Evolutionary conservation across 1,140 invertebrate genomes (phyloP).

Genomic region (Berghia stephanieae): DNA sequence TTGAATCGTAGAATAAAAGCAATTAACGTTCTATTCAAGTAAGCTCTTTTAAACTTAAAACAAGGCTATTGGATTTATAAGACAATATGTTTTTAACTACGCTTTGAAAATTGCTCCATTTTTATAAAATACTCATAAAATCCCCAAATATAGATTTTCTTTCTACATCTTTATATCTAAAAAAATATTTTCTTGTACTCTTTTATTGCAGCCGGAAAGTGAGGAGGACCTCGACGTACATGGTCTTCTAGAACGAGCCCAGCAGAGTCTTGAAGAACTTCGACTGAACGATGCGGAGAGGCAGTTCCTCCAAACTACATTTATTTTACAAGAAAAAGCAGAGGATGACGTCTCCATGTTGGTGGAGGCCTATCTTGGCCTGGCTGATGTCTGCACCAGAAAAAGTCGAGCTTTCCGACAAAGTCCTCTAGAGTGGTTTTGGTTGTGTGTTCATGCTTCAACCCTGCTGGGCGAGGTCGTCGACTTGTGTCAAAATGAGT

Average conservation of each 20-base stretch:
- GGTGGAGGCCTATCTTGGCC: conserved; percentile 49
- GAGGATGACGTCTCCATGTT: conserved; percentile 46
- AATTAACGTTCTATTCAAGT: too few species aligned
- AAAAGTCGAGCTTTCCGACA: conserved; percentile 55
- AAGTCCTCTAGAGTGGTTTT: conserved; percentile 61
- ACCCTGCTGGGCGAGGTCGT: conserved; percentile 54
- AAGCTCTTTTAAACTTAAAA: too few species aligned
- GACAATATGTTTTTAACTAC: too few species aligned
- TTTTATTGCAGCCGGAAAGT: too few species aligned
- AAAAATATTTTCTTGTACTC: too few species aligned
- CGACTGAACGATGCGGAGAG: conserved; percentile 55
- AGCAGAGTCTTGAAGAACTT: conserved; percentile 50
- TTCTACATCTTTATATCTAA: too few species aligned
- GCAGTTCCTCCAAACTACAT: conserved; percentile 48
- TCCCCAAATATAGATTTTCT: too few species aligned
- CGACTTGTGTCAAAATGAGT: conserved; percentile 51
- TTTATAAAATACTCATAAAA: too few species aligned
- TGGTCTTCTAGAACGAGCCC: conserved; percentile 41
- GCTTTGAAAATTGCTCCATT: too few species aligned
- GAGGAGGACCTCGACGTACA: conserved; percentile 25
- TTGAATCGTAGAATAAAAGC: too few species aligned
- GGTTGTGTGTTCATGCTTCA: conserved; percentile 58
- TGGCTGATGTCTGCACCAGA: conserved; percentile 57
- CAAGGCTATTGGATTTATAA: too few species aligned
- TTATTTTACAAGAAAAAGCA: conserved; percentile 52